phyloP scores from a whole-genome alignment of 2,113 vertebrate species.

The Apteryx mantelli region DNA sequence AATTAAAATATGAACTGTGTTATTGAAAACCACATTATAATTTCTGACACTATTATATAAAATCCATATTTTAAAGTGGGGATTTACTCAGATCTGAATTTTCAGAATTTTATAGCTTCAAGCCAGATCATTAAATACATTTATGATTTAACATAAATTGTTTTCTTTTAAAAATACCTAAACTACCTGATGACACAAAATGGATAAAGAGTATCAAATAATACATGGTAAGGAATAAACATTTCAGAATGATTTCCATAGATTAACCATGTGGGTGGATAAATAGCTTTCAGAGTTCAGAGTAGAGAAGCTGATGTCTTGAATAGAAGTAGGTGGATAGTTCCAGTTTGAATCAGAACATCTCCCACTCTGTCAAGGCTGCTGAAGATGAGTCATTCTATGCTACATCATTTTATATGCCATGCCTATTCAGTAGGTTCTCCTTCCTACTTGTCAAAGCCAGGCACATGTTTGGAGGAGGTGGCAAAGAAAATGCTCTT shows the following conservation, averaged over 20 bases:
- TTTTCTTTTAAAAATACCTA: not conserved
- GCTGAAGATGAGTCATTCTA: conserved; percentile 43
- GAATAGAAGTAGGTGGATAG: conserved; percentile 44
- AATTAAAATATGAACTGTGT: not conserved
- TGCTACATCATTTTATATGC: not conserved
- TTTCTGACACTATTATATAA: not conserved
- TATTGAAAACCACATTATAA: not conserved
- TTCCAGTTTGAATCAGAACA: not conserved
- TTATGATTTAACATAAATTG: not conserved
- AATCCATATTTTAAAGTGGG: not conserved
- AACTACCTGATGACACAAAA: not conserved
- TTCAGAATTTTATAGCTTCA: not conserved
- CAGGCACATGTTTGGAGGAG: not conserved
- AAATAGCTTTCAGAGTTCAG: conserved; percentile 11
- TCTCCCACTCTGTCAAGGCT: not conserved
- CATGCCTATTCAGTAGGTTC: not conserved
- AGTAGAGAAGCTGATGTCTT: not conserved
- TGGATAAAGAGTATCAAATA: not conserved
- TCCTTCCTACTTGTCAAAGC: not conserved
- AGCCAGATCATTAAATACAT: not conserved
- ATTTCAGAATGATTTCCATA: conserved; percentile 8
- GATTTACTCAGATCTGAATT: not conserved
- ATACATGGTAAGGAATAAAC: conserved; percentile 14
- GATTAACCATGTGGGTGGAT: conserved; percentile 26
- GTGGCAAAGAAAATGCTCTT: not conserved